These are phyloP conservation scores for Sciurus carolinensis DNA, from an alignment of 2,797 vertebrate genomes.

Conservation along the genomic window DNA sequence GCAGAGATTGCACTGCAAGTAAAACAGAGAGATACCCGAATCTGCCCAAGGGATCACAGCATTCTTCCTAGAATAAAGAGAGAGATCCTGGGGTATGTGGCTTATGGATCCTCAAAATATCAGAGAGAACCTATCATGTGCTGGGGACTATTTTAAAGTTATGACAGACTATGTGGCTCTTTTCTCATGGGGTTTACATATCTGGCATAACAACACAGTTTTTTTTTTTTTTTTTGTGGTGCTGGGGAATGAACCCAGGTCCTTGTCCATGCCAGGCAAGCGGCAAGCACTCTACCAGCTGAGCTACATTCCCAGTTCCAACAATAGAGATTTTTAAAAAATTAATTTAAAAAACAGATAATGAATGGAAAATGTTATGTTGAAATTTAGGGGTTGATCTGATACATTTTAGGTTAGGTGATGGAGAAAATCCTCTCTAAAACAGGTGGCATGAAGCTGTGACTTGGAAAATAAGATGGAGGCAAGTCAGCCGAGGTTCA, in stretches of 20 bases:
- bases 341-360: not conserved
- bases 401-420: not conserved
- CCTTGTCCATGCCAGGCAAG: too few relatives aligned
- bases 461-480: too few relatives aligned
- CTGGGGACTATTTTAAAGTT: not conserved
- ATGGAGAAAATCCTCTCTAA: not conserved
- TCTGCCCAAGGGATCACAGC: not conserved
- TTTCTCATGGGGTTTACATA: not conserved
- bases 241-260: too few relatives aligned
- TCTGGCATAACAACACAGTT: not conserved
- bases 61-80: not conserved
- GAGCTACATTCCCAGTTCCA: too few relatives aligned
- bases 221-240: not conserved
- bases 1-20: not conserved
- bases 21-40: not conserved
- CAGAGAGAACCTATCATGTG: not conserved
- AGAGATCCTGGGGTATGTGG: not conserved
- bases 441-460: not conserved
- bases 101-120: not conserved
- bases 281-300: too few relatives aligned
- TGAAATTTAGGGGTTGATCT: slow-evolving; percentile 2
- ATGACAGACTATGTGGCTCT: not conserved
- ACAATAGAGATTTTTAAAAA: not conserved
- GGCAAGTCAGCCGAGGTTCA: too few relatives aligned
- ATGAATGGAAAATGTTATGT: not conserved